These are phyloP conservation scores for Nannospalax galili DNA, from an alignment of 2,113 vertebrate species.

Conservation along the genomic window DNA sequence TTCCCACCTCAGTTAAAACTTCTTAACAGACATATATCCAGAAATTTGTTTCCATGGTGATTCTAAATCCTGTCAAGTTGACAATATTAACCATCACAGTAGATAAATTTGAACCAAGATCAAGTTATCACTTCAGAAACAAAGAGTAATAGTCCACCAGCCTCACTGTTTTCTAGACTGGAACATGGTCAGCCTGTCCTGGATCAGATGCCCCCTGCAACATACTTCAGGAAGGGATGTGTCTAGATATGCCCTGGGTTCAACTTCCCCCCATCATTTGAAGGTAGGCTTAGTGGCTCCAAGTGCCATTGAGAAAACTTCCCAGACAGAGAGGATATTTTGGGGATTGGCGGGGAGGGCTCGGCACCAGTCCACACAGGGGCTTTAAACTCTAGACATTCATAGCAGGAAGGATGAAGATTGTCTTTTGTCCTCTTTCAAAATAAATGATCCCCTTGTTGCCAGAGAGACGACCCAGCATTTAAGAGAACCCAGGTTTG, in stretches of 20 bases:
- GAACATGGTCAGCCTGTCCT: background rate
- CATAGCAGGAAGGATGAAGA: background rate
- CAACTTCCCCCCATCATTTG: rapidly evolving
- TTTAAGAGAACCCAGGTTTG: too few relatives aligned
- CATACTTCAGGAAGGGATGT: background rate
- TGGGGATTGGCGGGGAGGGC: rapidly evolving
- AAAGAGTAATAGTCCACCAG: background rate
- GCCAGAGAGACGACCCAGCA: too few relatives aligned
- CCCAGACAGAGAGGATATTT: background rate
- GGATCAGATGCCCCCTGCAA: background rate
- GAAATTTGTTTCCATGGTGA: background rate
- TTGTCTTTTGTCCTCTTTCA: background rate
- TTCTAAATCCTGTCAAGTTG: background rate
- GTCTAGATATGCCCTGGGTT: background rate
- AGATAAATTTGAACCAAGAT: background rate
- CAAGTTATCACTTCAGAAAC: background rate
- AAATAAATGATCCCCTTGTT: background rate
- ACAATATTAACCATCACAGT: background rate
- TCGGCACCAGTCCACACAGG: background rate
- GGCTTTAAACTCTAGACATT: background rate
- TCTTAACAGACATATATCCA: background rate
- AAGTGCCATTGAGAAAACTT: background rate
- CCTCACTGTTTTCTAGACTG: background rate
- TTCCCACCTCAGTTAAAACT: background rate
- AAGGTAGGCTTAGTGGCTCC: background rate